These are phyloP conservation scores for Equus quagga DNA, from an alignment of 2,113 vertebrate species.

Conservation along the genomic window DNA sequence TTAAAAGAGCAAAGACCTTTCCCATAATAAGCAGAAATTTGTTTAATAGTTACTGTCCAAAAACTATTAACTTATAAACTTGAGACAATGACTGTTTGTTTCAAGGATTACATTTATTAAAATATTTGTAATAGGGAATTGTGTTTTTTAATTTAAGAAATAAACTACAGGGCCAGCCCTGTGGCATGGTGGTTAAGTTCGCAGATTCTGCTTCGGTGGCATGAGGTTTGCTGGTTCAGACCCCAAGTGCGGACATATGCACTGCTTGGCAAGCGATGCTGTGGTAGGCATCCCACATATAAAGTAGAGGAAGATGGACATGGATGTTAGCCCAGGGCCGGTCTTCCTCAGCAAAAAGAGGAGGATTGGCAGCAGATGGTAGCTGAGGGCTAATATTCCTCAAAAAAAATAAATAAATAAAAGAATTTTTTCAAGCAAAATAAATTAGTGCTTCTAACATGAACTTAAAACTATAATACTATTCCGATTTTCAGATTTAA, in stretches of 20 bases:
- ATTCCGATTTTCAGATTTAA: not conserved
- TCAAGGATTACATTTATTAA: constrained; percentile 32
- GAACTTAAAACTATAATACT: constrained; percentile 6
- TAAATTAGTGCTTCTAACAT: not conserved
- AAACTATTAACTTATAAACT: not conserved
- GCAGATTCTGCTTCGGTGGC: too few species aligned
- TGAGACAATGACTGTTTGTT: constrained; percentile 30
- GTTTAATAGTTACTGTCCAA: constrained; percentile 27
- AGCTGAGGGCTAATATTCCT: too few species aligned
- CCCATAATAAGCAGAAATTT: not conserved
- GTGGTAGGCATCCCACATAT: too few species aligned
- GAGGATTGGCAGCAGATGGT: too few species aligned
- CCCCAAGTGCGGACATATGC: too few species aligned
- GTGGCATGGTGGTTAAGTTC: too few species aligned
- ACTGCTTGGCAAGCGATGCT: too few species aligned
- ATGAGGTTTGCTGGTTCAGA: too few species aligned
- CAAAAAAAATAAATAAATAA: not conserved
- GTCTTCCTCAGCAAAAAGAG: too few species aligned
- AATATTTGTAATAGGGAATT: constrained; percentile 37
- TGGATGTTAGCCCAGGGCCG: too few species aligned
- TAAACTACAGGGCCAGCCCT: not conserved
- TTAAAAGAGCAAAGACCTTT: constrained; percentile 45
- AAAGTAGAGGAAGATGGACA: too few species aligned
- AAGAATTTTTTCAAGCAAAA: not conserved
- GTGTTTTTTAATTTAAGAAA: constrained; percentile 31